These are phyloP conservation scores for Hylyphantes graminicola DNA, from an alignment of 1,140 invertebrate genomes.

Conservation along the genomic window DNA sequence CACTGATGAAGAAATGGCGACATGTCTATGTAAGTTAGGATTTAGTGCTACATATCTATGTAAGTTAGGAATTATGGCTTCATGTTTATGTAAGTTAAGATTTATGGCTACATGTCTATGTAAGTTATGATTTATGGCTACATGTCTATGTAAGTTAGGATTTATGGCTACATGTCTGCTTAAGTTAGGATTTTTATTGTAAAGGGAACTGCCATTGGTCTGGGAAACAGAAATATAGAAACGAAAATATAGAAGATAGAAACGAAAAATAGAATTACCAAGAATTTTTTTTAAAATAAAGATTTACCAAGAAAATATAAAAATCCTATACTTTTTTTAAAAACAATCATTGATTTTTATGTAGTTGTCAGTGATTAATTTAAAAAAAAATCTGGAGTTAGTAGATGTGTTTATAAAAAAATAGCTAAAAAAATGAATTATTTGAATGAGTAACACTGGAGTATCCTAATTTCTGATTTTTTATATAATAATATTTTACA, in stretches of 20 bases:
- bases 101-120: neutral
- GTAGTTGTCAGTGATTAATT: neutral
- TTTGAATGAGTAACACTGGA: too few species aligned
- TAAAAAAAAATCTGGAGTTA: too few species aligned
- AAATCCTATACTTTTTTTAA: too few species aligned
- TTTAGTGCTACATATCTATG: neutral
- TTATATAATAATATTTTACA: too few species aligned
- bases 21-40: constrained; percentile 46
- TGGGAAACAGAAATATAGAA: too few species aligned
- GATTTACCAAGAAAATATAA: neutral
- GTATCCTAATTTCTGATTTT: too few species aligned
- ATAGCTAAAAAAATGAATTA: too few species aligned
- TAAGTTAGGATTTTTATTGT: neutral
- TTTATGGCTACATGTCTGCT: neutral
- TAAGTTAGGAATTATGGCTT: neutral
- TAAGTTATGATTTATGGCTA: neutral
- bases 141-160: neutral
- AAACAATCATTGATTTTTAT: neutral
- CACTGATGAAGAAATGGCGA: constrained; percentile 83
- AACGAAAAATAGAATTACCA: too few species aligned
- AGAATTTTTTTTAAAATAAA: too few species aligned
- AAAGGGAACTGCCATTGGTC: too few species aligned
- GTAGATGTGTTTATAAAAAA: too few species aligned
- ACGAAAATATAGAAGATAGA: too few species aligned
- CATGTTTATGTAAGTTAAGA: neutral